Conservation (phyloP, 1,140 invertebrate genomes). For the Ctenoplectra terminalis region DNA sequence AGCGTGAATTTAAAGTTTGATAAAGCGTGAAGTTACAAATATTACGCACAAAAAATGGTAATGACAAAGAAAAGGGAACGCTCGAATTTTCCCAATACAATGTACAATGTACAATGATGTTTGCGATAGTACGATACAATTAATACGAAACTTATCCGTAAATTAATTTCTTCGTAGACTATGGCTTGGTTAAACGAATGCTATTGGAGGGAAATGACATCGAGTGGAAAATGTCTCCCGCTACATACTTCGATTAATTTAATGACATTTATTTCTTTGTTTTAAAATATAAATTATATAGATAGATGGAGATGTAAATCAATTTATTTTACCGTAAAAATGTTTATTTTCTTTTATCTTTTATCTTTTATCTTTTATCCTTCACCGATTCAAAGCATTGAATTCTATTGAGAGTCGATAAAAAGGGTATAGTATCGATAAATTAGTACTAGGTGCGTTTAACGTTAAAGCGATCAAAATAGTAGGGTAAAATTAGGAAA, state of each 20-base stretch:
- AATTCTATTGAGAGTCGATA: too few relatives aligned
- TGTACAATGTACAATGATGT: too few relatives aligned
- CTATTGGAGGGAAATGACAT: slow-evolving; percentile 18
- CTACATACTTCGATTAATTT: background rate
- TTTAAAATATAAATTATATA: too few relatives aligned
- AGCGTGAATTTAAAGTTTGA: background rate
- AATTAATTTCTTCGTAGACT: slow-evolving; percentile 15
- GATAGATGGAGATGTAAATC: background rate
- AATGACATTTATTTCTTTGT: background rate
- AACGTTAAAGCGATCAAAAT: too few relatives aligned
- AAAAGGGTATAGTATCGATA: too few relatives aligned
- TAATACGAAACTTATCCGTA: background rate
- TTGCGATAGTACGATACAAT: slow-evolving; percentile 5
- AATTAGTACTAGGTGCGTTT: too few relatives aligned
- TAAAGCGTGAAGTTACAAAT: background rate
- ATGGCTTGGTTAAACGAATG: background rate
- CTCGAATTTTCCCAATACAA: background rate
- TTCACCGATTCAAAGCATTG: too few relatives aligned
- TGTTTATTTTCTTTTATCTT: background rate
- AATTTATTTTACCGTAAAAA: background rate
- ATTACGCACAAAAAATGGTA: background rate
- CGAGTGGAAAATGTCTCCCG: slow-evolving; percentile 12
- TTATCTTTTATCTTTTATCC: too few relatives aligned
- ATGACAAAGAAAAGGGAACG: background rate
- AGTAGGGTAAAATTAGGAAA: too few relatives aligned